Evolutionary conservation across 2,888 invertebrate species (phyloP).

Genomic region (Hylaea fasciaria): DNA sequence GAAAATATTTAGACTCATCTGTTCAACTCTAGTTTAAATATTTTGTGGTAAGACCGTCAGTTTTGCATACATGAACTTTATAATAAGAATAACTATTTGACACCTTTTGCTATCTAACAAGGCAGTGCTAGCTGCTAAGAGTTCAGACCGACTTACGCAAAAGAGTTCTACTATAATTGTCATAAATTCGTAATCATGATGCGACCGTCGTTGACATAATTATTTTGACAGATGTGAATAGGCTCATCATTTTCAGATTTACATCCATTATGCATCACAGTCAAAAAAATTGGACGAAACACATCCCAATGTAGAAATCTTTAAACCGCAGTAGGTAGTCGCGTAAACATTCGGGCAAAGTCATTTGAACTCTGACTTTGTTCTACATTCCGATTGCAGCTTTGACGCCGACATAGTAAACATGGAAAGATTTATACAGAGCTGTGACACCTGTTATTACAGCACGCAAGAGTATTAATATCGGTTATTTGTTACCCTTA

Average conservation of each 20-base stretch:
- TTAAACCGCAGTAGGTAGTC: conserved; percentile 4
- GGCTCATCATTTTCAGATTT: conserved; percentile 14
- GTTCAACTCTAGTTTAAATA: too few relatives aligned
- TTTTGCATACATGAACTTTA: too few relatives aligned
- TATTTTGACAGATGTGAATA: not conserved
- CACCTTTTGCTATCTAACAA: too few relatives aligned
- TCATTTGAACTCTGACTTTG: conserved; percentile 30
- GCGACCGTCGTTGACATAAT: not conserved
- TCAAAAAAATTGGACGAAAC: too few relatives aligned
- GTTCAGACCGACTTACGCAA: too few relatives aligned
- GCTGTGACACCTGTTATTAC: conserved; percentile 34
- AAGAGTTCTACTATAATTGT: too few relatives aligned
- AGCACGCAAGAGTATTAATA: conserved; percentile 13
- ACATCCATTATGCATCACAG: conserved; percentile 12
- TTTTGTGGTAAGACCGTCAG: too few relatives aligned
- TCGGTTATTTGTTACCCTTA: conserved; percentile 19
- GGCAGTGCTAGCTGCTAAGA: too few relatives aligned
- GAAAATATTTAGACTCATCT: too few relatives aligned
- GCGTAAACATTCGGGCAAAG: conserved; percentile 17
- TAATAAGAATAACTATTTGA: too few relatives aligned
- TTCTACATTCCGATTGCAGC: conserved; percentile 29
- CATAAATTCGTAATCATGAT: not conserved
- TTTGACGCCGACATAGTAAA: conserved; percentile 31
- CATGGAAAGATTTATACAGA: conserved; percentile 35
- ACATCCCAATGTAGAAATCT: too few relatives aligned